Conservation (phyloP, 1,140 invertebrate species). For the Asbolus verrucosus region DNA sequence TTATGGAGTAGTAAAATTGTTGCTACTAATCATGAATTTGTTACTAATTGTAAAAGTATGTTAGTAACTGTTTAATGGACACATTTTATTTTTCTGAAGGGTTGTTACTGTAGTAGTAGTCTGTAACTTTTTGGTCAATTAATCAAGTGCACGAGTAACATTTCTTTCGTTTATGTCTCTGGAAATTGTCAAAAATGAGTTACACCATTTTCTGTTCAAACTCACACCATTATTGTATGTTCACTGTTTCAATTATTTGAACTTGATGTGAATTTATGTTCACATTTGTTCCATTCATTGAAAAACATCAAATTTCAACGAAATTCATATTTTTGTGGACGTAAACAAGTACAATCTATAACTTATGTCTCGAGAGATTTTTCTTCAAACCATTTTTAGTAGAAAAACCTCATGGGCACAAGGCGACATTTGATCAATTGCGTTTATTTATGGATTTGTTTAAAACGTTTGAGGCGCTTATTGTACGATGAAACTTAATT, state of each 20-base stretch:
- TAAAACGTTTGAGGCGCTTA: too few relatives aligned
- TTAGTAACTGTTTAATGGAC: conserved; percentile 40
- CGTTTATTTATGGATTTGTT: too few relatives aligned
- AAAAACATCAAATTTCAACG: too few relatives aligned
- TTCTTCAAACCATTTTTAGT: too few relatives aligned
- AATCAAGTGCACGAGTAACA: conserved; percentile 39
- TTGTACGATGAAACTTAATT: too few relatives aligned
- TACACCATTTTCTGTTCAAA: conserved; percentile 29
- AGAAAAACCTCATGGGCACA: too few relatives aligned
- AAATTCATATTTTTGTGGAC: not conserved
- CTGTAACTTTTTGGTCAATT: conserved; percentile 28
- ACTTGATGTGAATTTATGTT: conserved; percentile 27
- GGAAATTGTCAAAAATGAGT: conserved; percentile 34
- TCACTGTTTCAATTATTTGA: conserved; percentile 30
- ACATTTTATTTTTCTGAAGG: conserved; percentile 41
- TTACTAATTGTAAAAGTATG: conserved; percentile 36
- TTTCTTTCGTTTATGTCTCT: conserved; percentile 28
- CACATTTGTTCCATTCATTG: conserved; percentile 14
- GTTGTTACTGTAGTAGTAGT: conserved; percentile 40
- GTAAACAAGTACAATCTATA: too few relatives aligned
- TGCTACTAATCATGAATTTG: conserved; percentile 38
- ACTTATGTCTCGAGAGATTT: too few relatives aligned
- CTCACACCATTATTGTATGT: conserved; percentile 38
- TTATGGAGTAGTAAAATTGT: conserved; percentile 39
- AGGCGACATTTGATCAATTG: too few relatives aligned